Percentiles rank a stretch among this genome's conserved stretches.
phyloP scores from a whole-genome alignment of 2,113 vertebrate genomes.

The Otolemur garnettii region DNA sequence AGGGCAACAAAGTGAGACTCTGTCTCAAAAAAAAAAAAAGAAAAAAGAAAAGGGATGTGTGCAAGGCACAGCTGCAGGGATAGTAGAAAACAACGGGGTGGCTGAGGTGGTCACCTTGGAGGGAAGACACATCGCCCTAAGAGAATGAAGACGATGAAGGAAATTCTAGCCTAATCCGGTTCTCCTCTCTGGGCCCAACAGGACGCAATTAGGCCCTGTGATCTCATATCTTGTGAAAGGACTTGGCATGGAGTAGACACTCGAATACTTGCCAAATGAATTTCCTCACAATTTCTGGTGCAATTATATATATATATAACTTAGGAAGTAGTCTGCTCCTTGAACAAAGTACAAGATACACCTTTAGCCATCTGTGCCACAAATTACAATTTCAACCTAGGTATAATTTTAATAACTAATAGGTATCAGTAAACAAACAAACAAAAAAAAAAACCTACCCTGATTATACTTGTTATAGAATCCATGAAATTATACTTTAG shows the following conservation, averaged over 20 bases:
- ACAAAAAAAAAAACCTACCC: neutral
- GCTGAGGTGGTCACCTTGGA: neutral
- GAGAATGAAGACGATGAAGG: neutral
- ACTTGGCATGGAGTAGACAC: neutral
- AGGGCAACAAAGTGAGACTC: no score
- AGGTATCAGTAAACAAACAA: neutral
- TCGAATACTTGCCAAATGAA: slow-evolving; percentile 4
- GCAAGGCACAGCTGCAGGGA: slow-evolving; percentile 28
- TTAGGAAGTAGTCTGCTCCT: neutral
- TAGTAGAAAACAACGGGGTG: neutral
- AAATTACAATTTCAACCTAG: slow-evolving; percentile 1
- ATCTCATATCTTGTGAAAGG: neutral
- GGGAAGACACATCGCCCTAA: neutral
- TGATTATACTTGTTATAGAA: slow-evolving; percentile 28
- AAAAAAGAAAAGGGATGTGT: neutral
- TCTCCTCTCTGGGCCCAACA: neutral
- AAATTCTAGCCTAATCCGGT: slow-evolving; percentile 28
- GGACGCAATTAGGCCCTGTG: neutral
- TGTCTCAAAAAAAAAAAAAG: neutral
- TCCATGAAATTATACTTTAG: neutral
- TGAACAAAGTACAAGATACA: slow-evolving; percentile 24
- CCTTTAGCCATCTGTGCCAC: slow-evolving; percentile 9
- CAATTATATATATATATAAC: slow-evolving; percentile 37
- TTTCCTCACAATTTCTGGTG: slow-evolving; percentile 30
- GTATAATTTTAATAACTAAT: slow-evolving; percentile 44